Conservation (phyloP, 2,797 vertebrate species). For the Syngnathus acus region DNA sequence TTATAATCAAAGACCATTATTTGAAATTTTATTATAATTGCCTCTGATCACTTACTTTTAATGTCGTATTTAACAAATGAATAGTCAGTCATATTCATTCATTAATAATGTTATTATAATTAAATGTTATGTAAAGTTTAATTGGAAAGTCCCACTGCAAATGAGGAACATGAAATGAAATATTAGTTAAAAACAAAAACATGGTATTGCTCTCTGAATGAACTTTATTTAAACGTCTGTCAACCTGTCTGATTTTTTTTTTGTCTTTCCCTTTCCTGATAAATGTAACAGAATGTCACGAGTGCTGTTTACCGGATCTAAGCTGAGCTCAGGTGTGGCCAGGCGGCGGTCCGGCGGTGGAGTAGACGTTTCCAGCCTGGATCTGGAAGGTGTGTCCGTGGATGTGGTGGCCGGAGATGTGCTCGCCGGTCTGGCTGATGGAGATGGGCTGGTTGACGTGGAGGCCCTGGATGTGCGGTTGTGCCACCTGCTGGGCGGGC, state of each 20-base stretch:
- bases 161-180: not conserved
- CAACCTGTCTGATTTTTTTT: not conserved
- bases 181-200: not conserved
- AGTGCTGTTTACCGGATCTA: not conserved
- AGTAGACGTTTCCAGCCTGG: constrained; percentile 66
- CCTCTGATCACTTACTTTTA: too few species aligned
- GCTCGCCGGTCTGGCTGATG: constrained; percentile 69
- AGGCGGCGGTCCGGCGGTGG: constrained; percentile 55
- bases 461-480: constrained; percentile 66
- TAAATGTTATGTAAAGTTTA: too few species aligned
- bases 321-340: constrained; percentile 39
- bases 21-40: too few species aligned
- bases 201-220: not conserved
- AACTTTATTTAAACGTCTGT: not conserved
- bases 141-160: not conserved
- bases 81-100: too few species aligned
- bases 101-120: too few species aligned
- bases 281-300: not conserved
- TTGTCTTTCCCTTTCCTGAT: not conserved
- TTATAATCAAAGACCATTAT: too few species aligned
- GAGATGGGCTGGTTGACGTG: constrained; percentile 67
- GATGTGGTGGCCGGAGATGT: constrained; percentile 65
- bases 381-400: constrained; percentile 76
- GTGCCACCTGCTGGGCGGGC: constrained; percentile 51
- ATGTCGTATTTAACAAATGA: too few species aligned